Percentiles rank a stretch among this genome's conserved stretches.
Evolutionary conservation across 2,797 vertebrate genomes (phyloP).

Genomic region (Mormyrus hasselquistii): DNA sequence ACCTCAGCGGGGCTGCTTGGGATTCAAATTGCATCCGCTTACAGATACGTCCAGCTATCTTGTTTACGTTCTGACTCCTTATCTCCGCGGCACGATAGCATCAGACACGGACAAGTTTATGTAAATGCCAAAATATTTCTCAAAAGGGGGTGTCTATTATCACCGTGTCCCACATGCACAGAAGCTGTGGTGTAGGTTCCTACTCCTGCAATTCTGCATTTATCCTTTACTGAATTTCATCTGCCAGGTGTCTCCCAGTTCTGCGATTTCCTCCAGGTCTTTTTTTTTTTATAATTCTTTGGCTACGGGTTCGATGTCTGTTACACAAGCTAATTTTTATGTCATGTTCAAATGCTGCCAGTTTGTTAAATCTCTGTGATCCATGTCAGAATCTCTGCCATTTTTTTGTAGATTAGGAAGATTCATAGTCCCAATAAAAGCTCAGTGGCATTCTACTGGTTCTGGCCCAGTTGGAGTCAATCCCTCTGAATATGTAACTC

Average conservation of each 20-base stretch:
- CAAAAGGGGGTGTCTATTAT: background rate
- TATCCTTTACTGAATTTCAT: background rate
- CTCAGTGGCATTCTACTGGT: background rate
- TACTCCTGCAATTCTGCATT: background rate
- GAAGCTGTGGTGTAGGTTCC: background rate
- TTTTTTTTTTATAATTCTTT: slow-evolving; percentile 10
- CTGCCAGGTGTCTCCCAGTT: background rate
- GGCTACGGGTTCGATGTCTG: background rate
- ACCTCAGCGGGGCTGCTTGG: background rate
- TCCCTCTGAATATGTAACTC: background rate
- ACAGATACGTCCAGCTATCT: background rate
- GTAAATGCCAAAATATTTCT: slow-evolving; percentile 12
- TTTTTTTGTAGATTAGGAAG: background rate
- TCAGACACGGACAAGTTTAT: slow-evolving; percentile 2
- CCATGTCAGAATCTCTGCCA: background rate
- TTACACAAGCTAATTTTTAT: slow-evolving; percentile 1
- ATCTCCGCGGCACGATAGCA: background rate
- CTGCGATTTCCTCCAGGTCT: background rate
- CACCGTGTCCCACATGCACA: slow-evolving; percentile 3
- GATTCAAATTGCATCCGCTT: background rate
- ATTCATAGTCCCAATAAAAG: slow-evolving; percentile 2
- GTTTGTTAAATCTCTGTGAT: slow-evolving; percentile 9
- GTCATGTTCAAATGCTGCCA: background rate
- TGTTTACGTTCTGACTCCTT: background rate
- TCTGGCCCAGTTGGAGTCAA: background rate